These are phyloP conservation scores for Lycocerus yunnanus DNA, from an alignment of 2,888 invertebrate genomes.

Conservation along the genomic window DNA sequence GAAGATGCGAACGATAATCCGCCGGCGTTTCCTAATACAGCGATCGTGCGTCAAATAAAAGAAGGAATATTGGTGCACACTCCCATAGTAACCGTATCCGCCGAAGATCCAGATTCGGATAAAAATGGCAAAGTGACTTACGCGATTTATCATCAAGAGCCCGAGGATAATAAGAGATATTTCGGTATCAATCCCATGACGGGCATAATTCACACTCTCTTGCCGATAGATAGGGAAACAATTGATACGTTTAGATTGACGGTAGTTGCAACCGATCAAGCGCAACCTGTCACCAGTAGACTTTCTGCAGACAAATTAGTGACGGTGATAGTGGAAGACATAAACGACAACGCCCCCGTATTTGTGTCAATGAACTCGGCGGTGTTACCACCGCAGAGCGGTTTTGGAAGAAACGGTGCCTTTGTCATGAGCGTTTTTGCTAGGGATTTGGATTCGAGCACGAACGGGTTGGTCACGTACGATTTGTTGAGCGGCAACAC, in stretches of 20 bases:
- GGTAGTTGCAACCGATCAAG: constrained; percentile 89
- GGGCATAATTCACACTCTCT: constrained; percentile 85
- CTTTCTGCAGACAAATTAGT: constrained; percentile 89
- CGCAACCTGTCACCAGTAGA: constrained; percentile 71
- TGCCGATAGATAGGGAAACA: constrained; percentile 88
- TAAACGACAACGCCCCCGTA: constrained; percentile 90
- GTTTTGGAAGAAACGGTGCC: constrained; percentile 63
- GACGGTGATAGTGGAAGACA: constrained; percentile 90
- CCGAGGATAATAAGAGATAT: constrained; percentile 74
- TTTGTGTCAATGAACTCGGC: constrained; percentile 93
- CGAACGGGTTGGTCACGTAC: constrained; percentile 91
- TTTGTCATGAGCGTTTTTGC: constrained; percentile 82
- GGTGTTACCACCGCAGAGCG: constrained; percentile 66
- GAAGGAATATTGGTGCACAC: constrained; percentile 88
- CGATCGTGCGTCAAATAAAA: constrained; percentile 87
- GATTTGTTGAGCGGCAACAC: constrained; percentile 79
- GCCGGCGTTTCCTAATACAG: constrained; percentile 90
- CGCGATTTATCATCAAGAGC: constrained; percentile 83
- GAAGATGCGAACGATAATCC: constrained; percentile 95
- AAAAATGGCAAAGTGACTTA: constrained; percentile 90
- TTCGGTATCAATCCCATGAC: constrained; percentile 86
- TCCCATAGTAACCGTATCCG: constrained; percentile 88
- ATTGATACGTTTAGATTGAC: constrained; percentile 88
- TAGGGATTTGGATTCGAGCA: constrained; percentile 86
- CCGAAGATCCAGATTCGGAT: constrained; percentile 94